Evolutionary conservation across 2,888 invertebrate genomes (phyloP).

Genomic region (Eledone cirrhosa): DNA sequence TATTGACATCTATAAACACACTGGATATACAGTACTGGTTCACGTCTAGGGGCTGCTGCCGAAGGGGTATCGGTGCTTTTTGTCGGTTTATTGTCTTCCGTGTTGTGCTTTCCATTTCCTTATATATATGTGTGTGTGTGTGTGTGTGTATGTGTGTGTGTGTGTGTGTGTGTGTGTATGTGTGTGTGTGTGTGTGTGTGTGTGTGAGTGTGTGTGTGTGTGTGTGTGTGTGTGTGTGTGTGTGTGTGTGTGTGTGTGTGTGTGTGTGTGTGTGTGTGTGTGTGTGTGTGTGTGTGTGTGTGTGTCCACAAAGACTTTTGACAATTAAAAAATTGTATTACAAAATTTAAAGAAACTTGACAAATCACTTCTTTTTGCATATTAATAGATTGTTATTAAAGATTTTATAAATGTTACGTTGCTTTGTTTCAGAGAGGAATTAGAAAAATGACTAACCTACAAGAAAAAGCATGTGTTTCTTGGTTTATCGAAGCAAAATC

Average conservation of each 20-base stretch:
- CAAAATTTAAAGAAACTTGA: too few relatives aligned
- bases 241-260: neutral
- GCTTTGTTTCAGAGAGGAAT: too few relatives aligned
- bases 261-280: neutral
- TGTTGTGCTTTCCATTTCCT: too few relatives aligned
- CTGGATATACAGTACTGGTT: too few relatives aligned
- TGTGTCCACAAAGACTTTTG: neutral
- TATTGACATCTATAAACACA: too few relatives aligned
- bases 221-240: neutral
- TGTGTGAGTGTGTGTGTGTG: neutral
- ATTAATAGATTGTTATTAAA: too few relatives aligned
- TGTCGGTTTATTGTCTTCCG: neutral
- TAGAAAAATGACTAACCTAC: too few relatives aligned
- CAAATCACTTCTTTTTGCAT: too few relatives aligned
- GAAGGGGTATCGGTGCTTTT: neutral
- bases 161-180: neutral
- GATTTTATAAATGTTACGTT: too few relatives aligned
- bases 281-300: neutral
- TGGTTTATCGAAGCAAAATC: neutral
- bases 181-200: neutral
- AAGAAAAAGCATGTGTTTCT: too few relatives aligned
- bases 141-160: neutral
- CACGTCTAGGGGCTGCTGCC: too few relatives aligned
- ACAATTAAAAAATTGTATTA: too few relatives aligned
- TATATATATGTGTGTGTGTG: neutral